Evolutionary conservation across 2,888 invertebrate genomes (phyloP).

Genomic region (Camptogramma bilineatum): DNA sequence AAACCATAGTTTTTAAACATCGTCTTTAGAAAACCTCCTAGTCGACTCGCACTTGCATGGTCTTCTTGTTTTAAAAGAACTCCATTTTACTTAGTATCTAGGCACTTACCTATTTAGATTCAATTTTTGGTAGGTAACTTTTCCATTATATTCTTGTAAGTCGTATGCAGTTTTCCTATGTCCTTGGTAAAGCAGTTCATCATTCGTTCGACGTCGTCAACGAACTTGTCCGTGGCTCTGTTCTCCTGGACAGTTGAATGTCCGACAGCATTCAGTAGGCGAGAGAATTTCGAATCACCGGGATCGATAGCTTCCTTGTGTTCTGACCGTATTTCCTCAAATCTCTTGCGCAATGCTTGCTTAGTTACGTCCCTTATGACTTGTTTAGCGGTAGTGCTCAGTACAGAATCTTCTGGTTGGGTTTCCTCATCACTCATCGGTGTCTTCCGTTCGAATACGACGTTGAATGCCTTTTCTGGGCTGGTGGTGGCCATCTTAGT

Average conservation of each 20-base stretch:
- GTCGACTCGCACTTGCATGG: no score
- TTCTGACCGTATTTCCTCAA: conserved; percentile 13
- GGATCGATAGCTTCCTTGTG: background rate
- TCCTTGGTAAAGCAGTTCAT: conserved; percentile 49
- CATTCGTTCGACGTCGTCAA: conserved; percentile 53
- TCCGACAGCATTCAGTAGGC: conserved; percentile 23
- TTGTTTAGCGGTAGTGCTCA: conserved; percentile 13
- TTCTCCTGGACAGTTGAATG: conserved; percentile 44
- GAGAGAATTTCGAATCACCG: conserved; percentile 22
- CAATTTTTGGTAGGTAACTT: conserved; percentile 50
- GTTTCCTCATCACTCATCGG: conserved; percentile 36
- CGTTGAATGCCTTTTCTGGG: conserved; percentile 40
- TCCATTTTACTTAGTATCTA: no score
- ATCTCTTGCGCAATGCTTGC: conserved; percentile 7
- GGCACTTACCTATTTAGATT: conserved; percentile 9
- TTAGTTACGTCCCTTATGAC: conserved; percentile 13
- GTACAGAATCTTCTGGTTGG: conserved; percentile 13
- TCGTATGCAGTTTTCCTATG: conserved; percentile 47
- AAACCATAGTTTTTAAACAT: no score
- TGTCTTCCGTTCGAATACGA: conserved; percentile 45
- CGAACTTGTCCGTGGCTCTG: conserved; percentile 52
- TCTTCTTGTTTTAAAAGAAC: no score
- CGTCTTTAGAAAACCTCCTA: no score
- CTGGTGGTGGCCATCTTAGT: conserved; percentile 5
- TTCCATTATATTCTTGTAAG: conserved; percentile 47